These are phyloP conservation scores for Gadus macrocephalus DNA, from an alignment of 2,113 vertebrate genomes.

Conservation along the genomic window DNA sequence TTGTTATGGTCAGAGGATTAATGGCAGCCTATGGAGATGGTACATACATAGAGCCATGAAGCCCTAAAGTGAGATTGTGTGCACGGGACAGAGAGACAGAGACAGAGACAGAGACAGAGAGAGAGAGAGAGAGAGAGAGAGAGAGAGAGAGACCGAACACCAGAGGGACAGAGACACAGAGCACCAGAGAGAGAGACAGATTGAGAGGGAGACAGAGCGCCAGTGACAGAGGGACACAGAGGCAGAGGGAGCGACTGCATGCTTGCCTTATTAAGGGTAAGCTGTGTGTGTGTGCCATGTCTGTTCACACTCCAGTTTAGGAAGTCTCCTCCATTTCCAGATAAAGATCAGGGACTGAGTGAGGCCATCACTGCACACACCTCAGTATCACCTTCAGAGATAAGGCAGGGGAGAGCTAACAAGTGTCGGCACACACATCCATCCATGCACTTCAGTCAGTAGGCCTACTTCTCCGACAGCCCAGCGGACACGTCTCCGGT, in stretches of 20 bases:
- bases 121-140: too few relatives aligned
- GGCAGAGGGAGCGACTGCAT: slow-evolving; percentile 20
- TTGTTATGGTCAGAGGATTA: slow-evolving; percentile 35
- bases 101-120: not conserved
- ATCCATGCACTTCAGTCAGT: not conserved
- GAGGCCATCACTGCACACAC: slow-evolving; percentile 39
- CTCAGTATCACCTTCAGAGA: slow-evolving; percentile 36
- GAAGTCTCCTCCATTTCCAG: slow-evolving; percentile 37
- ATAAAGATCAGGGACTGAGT: slow-evolving; percentile 41
- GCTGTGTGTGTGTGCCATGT: slow-evolving; percentile 19
- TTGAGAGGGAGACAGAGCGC: too few relatives aligned
- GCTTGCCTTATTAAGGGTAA: slow-evolving; percentile 45
- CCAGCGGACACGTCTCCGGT: slow-evolving; percentile 32
- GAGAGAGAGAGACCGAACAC: too few relatives aligned
- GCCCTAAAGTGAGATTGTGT: slow-evolving; percentile 8
- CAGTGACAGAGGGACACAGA: too few relatives aligned
- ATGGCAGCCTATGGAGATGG: slow-evolving; percentile 23
- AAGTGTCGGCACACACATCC: not conserved
- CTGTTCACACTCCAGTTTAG: slow-evolving; percentile 37
- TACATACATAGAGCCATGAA: slow-evolving; percentile 46
- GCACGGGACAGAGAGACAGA: not conserved
- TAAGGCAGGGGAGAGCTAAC: slow-evolving; percentile 27
- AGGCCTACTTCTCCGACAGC: slow-evolving; percentile 38
- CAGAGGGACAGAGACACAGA: too few relatives aligned
- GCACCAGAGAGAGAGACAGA: too few relatives aligned